Percentiles rank a stretch among this genome's conserved stretches.
These are phyloP conservation scores for Schizopygopsis pylzovi DNA, from an alignment of 2,797 vertebrate genomes.

Conservation along the genomic window DNA sequence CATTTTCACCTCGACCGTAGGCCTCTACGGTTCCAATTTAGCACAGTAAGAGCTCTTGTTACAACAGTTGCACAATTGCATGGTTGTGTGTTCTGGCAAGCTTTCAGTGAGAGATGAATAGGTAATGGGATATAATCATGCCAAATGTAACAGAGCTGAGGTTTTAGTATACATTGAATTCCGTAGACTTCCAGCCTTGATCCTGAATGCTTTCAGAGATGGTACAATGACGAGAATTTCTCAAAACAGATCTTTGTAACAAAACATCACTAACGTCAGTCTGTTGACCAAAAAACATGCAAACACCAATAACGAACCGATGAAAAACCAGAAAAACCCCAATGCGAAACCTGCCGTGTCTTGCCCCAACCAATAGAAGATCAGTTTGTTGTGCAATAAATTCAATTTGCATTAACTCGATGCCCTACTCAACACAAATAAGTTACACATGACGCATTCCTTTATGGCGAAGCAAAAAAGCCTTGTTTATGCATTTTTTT, in stretches of 20 bases:
- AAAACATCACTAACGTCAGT: not conserved
- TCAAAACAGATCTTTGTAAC: not conserved
- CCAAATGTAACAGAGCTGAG: slow-evolving; percentile 38
- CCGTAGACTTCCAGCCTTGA: not conserved
- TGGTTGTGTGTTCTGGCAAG: slow-evolving; percentile 39
- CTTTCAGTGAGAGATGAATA: slow-evolving; percentile 43
- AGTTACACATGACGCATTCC: slow-evolving; percentile 38
- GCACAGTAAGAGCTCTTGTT: slow-evolving; percentile 42
- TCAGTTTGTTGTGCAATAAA: slow-evolving; percentile 25
- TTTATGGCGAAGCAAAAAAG: slow-evolving; percentile 2
- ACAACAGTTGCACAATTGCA: slow-evolving; percentile 42
- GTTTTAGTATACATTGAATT: slow-evolving; percentile 37
- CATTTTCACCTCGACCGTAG: slow-evolving; percentile 24
- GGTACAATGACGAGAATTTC: not conserved
- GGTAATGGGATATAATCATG: slow-evolving; percentile 44
- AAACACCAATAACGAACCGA: not conserved
- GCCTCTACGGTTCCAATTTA: slow-evolving; percentile 36
- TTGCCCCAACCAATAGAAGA: slow-evolving; percentile 9
- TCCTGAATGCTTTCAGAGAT: not conserved
- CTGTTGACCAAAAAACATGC: slow-evolving; percentile 6
- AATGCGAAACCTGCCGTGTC: slow-evolving; percentile 11
- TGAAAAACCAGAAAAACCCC: not conserved
- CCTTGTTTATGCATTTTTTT: not conserved
- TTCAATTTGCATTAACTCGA: slow-evolving; percentile 22
- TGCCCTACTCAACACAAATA: slow-evolving; percentile 30